Percentiles rank a stretch among this genome's conserved stretches.
Conservation (phyloP, 2,113 vertebrate species). For the Anoura caudifer region DNA sequence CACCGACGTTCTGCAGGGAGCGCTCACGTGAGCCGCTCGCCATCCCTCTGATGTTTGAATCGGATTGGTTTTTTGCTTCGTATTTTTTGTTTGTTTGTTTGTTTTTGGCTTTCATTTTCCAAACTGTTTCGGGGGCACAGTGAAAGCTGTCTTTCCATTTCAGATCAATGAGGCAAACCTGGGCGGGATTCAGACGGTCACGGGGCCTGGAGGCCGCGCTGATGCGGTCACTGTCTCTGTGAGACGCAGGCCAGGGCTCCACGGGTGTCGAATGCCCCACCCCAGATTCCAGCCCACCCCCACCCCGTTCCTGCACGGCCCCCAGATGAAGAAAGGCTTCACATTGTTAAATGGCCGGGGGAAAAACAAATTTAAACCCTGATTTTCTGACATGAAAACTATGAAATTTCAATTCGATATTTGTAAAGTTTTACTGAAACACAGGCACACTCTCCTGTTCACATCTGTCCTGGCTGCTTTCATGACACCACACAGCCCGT, state of each 20-base stretch:
- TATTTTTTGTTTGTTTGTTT: background rate
- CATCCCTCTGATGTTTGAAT: background rate
- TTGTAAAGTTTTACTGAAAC: background rate
- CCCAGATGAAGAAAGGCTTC: too few species aligned
- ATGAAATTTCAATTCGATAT: fast-evolving
- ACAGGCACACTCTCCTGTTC: background rate
- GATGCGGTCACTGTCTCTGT: too few species aligned
- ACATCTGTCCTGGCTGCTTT: fast-evolving
- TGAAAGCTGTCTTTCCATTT: background rate
- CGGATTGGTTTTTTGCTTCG: background rate
- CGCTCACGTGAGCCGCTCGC: background rate
- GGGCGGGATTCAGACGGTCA: background rate
- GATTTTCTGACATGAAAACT: background rate
- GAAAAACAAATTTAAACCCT: too few species aligned
- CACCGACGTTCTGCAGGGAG: background rate
- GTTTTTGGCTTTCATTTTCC: background rate
- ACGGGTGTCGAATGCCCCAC: fast-evolving
- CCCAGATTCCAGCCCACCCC: too few species aligned
- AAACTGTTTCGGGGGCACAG: background rate
- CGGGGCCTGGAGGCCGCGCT: too few species aligned
- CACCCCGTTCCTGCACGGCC: too few species aligned
- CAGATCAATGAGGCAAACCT: background rate
- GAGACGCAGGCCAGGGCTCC: too few species aligned
- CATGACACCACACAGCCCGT: fast-evolving
- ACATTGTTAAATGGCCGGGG: too few species aligned